These are phyloP conservation scores for Penaeus chinensis DNA, from an alignment of 1,140 invertebrate species.

Conservation along the genomic window DNA sequence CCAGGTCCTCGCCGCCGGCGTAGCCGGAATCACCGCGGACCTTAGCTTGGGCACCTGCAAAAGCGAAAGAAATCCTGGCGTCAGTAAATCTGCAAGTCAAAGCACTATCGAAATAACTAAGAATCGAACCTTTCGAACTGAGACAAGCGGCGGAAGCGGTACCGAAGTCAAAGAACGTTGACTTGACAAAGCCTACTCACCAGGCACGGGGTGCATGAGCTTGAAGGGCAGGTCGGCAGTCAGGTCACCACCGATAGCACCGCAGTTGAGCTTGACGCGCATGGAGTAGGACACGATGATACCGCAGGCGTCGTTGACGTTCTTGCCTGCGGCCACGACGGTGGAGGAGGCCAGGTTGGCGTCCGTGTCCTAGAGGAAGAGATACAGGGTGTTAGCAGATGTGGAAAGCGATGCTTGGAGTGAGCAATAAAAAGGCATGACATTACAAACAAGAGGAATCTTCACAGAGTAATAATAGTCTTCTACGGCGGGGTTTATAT, in stretches of 20 bases:
- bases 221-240: slow-evolving; percentile 92
- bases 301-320: slow-evolving; percentile 85
- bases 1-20: slow-evolving; percentile 41
- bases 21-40: slow-evolving; percentile 30
- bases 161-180: neutral
- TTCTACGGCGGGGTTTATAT: no score
- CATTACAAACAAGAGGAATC: slow-evolving; percentile 70
- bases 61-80: neutral
- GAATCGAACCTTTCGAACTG: neutral
- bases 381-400: neutral
- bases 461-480: no score
- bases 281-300: slow-evolving; percentile 92
- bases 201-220: slow-evolving; percentile 78
- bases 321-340: slow-evolving; percentile 83
- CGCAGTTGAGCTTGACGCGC: slow-evolving; percentile 88
- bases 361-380: slow-evolving; percentile 69
- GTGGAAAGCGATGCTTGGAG: no score
- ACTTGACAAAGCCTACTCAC: neutral
- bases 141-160: no score
- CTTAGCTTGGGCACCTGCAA: slow-evolving; percentile 30
- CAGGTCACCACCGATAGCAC: slow-evolving; percentile 87
- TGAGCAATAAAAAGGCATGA: no score
- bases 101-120: neutral
- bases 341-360: slow-evolving; percentile 93
- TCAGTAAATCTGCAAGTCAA: neutral